phyloP scores from a whole-genome alignment of 2,113 vertebrate species.

The Poecile atricapillus region DNA sequence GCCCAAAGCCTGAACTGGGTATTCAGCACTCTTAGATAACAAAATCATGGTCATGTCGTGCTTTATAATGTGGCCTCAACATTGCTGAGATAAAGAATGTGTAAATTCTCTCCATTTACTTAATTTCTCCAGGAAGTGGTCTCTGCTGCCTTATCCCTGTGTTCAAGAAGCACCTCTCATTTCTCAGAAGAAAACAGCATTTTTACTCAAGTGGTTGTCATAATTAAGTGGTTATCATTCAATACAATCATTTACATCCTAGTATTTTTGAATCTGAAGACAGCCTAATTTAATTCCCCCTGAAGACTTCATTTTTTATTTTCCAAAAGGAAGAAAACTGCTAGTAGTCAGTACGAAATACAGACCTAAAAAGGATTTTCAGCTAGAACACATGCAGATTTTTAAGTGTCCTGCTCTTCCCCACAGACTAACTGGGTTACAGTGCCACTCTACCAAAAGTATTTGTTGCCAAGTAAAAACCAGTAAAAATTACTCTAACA shows the following conservation, averaged over 20 bases:
- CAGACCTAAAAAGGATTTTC: background rate
- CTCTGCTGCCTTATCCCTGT: background rate
- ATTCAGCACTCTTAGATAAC: background rate
- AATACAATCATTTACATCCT: background rate
- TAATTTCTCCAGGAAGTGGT: background rate
- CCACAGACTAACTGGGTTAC: background rate
- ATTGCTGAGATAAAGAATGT: background rate
- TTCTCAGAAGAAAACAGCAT: background rate
- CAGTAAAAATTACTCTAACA: background rate
- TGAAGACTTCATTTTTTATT: background rate
- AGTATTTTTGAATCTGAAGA: background rate
- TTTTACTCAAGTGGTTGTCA: background rate
- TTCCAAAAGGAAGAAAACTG: background rate
- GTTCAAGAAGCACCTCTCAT: background rate
- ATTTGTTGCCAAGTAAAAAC: background rate
- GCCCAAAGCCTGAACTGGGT: background rate
- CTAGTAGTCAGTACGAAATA: background rate
- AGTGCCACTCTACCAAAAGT: conserved; percentile 21
- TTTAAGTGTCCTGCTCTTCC: background rate
- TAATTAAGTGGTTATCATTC: background rate
- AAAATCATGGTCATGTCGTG: background rate
- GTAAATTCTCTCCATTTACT: background rate
- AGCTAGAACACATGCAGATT: background rate
- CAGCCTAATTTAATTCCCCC: background rate
- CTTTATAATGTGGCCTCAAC: background rate